Evolutionary conservation across 2,888 invertebrate species (phyloP).

Genomic region (Eupeodes latifasciatus): DNA sequence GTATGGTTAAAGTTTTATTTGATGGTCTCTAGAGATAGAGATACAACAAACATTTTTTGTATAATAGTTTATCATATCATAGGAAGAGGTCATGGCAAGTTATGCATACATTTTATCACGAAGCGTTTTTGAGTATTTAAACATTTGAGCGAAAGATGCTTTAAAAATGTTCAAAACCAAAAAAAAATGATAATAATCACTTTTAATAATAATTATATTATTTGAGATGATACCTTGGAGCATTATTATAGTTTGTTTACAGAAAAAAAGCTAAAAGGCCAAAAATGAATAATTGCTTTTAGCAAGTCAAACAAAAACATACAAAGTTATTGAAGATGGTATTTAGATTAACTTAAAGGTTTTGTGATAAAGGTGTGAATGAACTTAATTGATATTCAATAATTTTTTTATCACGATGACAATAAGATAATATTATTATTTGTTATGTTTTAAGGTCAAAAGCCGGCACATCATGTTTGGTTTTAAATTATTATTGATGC

Average conservation of each 20-base stretch:
- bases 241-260: constrained; percentile 8
- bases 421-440: neutral
- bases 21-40: constrained; percentile 28
- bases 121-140: constrained; percentile 3
- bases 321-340: neutral
- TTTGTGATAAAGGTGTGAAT: neutral
- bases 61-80: constrained; percentile 45
- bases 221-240: constrained; percentile 56
- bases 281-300: neutral
- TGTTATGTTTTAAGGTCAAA: neutral
- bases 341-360: constrained; percentile 11
- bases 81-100: constrained; percentile 68
- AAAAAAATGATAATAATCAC: constrained; percentile 1
- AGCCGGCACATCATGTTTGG: neutral
- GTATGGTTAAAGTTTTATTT: constrained; percentile 42
- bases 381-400: neutral
- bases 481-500: neutral
- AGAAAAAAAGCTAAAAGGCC: neutral
- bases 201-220: constrained; percentile 18
- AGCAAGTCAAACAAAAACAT: neutral
- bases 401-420: constrained; percentile 22
- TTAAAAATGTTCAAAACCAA: neutral
- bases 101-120: constrained; percentile 37
- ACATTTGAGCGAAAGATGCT: constrained; percentile 34
- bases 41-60: neutral